A percentile compares a stretch with the other conserved stretches of the same genome.
Conservation (phyloP, 2,888 invertebrate genomes). For the Parasteatoda lunata region DNA sequence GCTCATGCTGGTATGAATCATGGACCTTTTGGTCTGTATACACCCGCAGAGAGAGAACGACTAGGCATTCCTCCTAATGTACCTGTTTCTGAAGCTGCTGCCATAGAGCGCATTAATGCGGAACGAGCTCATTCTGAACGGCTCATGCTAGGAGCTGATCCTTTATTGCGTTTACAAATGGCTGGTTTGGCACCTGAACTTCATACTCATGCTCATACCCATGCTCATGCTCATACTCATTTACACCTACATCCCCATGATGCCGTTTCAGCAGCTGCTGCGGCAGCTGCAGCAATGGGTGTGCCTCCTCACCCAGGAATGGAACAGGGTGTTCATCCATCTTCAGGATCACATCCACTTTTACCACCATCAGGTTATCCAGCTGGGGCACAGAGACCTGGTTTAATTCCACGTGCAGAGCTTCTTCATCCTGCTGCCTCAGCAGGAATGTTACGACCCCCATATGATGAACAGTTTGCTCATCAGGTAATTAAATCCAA, state of each 20-base stretch:
- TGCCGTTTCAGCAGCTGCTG: constrained; percentile 69
- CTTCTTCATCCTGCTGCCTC: constrained; percentile 57
- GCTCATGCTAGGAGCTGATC: constrained; percentile 87
- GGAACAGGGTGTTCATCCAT: constrained; percentile 65
- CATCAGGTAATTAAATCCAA: constrained; percentile 59
- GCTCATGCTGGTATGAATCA: constrained; percentile 74
- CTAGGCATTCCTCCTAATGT: constrained; percentile 72
- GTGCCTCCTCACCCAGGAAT: constrained; percentile 56
- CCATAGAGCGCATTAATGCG: constrained; percentile 70
- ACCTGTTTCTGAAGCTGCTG: constrained; percentile 69
- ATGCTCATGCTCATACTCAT: constrained; percentile 70
- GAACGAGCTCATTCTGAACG: constrained; percentile 80
- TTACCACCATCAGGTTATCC: constrained; percentile 65
- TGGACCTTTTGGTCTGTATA: constrained; percentile 77
- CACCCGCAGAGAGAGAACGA: constrained; percentile 89
- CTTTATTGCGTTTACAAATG: constrained; percentile 94
- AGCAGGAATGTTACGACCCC: constrained; percentile 64
- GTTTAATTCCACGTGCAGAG: constrained; percentile 60
- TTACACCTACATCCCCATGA: constrained; percentile 70
- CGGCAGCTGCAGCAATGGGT: constrained; percentile 70
- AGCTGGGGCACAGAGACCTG: constrained; percentile 55
- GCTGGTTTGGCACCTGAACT: constrained; percentile 82
- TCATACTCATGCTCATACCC: constrained; percentile 70
- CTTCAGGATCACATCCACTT: constrained; percentile 61
- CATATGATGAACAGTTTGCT: constrained; percentile 70